Evolutionary conservation across 2,797 vertebrate genomes (phyloP).

Genomic region (Cercopithecus neglectus): DNA sequence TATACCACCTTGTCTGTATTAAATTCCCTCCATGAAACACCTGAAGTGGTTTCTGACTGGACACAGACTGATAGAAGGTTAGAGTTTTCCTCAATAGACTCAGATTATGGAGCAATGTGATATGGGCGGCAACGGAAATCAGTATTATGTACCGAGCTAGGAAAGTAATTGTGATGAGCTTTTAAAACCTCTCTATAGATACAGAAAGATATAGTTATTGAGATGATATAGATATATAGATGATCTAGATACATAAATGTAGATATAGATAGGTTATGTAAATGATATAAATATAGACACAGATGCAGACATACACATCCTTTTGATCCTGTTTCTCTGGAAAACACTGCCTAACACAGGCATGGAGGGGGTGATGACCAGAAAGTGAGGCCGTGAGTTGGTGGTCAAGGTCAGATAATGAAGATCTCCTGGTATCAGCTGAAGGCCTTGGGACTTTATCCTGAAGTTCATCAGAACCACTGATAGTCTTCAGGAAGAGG

Average conservation of each 20-base stretch:
- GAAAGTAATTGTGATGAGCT: not conserved
- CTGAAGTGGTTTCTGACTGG: not conserved
- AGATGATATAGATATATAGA: not conserved
- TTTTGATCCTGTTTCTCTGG: not conserved
- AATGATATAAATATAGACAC: too few species aligned
- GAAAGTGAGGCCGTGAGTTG: accelerated
- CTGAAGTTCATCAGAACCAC: not conserved
- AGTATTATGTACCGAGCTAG: not conserved
- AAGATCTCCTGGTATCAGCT: not conserved
- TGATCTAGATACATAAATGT: not conserved
- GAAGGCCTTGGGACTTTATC: not conserved
- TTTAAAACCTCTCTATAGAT: not conserved
- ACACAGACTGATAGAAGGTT: not conserved
- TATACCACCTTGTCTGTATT: not conserved
- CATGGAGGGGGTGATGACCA: not conserved
- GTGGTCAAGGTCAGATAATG: not conserved
- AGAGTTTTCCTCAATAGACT: not conserved
- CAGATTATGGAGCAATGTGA: not conserved
- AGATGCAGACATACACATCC: not conserved
- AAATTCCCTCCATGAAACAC: not conserved
- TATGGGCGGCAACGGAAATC: not conserved
- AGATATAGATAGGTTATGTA: not conserved
- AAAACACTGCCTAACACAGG: not conserved
- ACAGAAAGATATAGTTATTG: not conserved
- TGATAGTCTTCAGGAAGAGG: not conserved